Base-by-base conservation (phyloP, 2,113 vertebrate species). In the Crypturellus undulatus region DNA sequence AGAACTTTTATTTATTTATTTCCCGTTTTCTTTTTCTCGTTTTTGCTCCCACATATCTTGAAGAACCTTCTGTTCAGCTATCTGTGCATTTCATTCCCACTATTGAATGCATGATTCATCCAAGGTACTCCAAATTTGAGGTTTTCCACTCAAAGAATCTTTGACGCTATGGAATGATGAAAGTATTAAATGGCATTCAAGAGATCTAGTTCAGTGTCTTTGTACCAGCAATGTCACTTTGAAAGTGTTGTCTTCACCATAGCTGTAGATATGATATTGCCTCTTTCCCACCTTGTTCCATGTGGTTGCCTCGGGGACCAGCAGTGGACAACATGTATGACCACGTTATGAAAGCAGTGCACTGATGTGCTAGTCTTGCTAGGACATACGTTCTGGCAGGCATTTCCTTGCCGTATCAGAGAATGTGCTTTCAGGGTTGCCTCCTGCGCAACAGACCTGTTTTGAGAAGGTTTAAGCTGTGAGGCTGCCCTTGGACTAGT, bases 391-490 rank as follows among this genome's bases (percentile, higher is more conserved):
- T 38, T 87, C 60, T 80, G 82, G 42, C 83, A 42, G 16, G 24
- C 79, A 60, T 67, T 92, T 81, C 64, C 56, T 51, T 73, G 54
- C 51, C 68, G 6, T 9, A 60, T 6, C 51, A 78, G 56, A 1
- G 4, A 18, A 38, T 34, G 26, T 51, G 51, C 60, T 81, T 86
- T 86, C 76, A 71, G 69, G 19, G 16, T 94, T 9, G 54, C 34
- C 34, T 22, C 18, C 10, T 78, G 24, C 36, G 38, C 51, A 25
- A 49, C 1, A 1, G 85, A 18, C 24, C 8, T 43, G 25, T 90
- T 94, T 90, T 21, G 82, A 85, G 92, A 89, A 51, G 67, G 51
- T 75, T 63, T 87, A 82, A 65, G 68, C 76, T 93, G 92, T 92
- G 28, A 84, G 16, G 22, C 56, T 86, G 72, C 28, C 47, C 42